Conservation (phyloP, 2,888 invertebrate species). For the Agriopis aurantiaria region DNA sequence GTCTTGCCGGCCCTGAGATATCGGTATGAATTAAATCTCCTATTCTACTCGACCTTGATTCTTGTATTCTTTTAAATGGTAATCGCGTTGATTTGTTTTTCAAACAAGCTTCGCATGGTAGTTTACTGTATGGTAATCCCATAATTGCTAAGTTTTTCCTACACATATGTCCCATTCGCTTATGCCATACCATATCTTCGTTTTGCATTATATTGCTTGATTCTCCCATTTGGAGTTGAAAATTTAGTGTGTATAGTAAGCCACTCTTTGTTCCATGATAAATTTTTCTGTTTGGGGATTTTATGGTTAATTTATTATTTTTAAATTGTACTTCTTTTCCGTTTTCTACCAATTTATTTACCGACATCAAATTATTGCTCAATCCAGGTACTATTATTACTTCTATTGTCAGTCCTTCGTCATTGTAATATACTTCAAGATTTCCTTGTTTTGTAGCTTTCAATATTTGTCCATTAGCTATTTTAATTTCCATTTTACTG, state of each 20-base stretch:
- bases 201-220: too few relatives aligned
- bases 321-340: neutral
- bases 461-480: neutral
- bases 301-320: neutral
- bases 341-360: neutral
- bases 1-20: too few relatives aligned
- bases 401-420: neutral
- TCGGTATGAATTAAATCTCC: too few relatives aligned
- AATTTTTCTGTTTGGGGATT: neutral
- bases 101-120: too few relatives aligned
- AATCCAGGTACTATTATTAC: neutral
- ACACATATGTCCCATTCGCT: too few relatives aligned
- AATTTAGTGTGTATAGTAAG: neutral
- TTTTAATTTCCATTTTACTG: neutral
- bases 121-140: too few relatives aligned
- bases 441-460: neutral
- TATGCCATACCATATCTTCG: too few relatives aligned
- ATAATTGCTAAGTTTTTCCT: too few relatives aligned
- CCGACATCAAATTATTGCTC: neutral
- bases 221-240: too few relatives aligned
- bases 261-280: neutral
- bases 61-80: too few relatives aligned
- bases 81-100: too few relatives aligned
- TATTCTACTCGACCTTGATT: too few relatives aligned
- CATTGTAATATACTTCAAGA: neutral